Conservation (phyloP, 1,140 invertebrate genomes). For the Micrasema longulum region DNA sequence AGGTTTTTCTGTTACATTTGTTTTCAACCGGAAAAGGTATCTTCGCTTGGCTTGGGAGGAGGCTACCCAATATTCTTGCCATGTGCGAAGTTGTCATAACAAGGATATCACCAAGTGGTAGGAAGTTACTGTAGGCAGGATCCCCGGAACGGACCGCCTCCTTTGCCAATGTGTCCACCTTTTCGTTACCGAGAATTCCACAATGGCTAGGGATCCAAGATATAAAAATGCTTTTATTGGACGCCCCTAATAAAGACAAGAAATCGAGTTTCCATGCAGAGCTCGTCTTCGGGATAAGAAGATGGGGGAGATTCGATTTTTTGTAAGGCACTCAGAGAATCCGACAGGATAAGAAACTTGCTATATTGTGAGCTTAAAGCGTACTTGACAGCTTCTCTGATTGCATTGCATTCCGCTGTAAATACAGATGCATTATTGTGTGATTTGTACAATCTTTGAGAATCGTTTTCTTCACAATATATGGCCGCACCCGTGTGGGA, state of each 20-base stretch:
- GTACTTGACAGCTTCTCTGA: too few species aligned
- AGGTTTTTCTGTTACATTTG: too few species aligned
- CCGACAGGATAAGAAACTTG: neutral
- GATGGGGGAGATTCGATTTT: neutral
- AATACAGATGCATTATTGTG: too few species aligned
- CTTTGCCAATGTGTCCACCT: neutral
- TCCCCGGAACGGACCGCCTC: neutral
- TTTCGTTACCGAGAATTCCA: neutral
- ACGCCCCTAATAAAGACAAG: neutral
- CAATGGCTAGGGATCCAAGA: neutral
- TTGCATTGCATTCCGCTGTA: too few species aligned
- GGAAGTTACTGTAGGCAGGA: too few species aligned
- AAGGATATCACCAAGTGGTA: too few species aligned
- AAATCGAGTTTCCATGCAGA: neutral
- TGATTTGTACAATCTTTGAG: too few species aligned
- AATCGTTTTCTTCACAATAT: neutral
- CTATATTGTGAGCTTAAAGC: neutral
- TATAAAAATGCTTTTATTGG: neutral
- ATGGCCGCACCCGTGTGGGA: neutral
- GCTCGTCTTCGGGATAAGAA: neutral
- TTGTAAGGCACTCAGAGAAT: neutral
- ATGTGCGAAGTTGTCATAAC: too few species aligned
- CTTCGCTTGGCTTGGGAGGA: too few species aligned
- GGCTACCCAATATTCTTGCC: too few species aligned
- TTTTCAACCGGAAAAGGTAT: too few species aligned